Conservation (phyloP, 2,888 invertebrate genomes). For the Hedychridium roseum region DNA sequence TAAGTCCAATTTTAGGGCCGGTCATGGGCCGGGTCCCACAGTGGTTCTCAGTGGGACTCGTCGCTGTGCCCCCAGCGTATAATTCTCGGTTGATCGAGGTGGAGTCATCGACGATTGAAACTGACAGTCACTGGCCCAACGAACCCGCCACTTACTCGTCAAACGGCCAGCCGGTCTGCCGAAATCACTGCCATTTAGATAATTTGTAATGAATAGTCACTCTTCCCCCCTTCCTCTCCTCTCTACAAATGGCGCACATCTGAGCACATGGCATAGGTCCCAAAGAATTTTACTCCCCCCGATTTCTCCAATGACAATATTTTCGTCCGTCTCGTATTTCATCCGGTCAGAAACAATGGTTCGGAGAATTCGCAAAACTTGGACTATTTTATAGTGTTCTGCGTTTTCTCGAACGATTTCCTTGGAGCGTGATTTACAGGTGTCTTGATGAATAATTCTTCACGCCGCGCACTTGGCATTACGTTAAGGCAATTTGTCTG, state of each 20-base stretch:
- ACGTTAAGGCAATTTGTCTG: too few relatives aligned
- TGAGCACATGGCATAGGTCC: too few relatives aligned
- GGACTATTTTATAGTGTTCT: too few relatives aligned
- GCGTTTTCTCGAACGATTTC: too few relatives aligned
- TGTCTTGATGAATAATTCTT: too few relatives aligned
- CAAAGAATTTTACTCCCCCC: background rate
- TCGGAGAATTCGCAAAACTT: too few relatives aligned
- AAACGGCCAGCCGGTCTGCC: constrained; percentile 61
- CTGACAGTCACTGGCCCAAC: constrained; percentile 52
- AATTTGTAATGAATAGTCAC: constrained; percentile 70
- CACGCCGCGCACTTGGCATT: too few relatives aligned
- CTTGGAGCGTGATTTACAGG: too few relatives aligned
- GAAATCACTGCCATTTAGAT: constrained; percentile 70
- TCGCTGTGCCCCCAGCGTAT: background rate
- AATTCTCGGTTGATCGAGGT: background rate
- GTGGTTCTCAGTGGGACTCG: constrained; percentile 49
- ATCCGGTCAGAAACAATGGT: too few relatives aligned
- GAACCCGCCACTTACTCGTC: constrained; percentile 64
- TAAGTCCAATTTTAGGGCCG: constrained; percentile 64
- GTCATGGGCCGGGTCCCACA: constrained; percentile 57
- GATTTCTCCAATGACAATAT: constrained; percentile 25
- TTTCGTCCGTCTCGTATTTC: constrained; percentile 26
- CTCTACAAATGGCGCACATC: too few relatives aligned
- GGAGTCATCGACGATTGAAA: constrained; percentile 1
- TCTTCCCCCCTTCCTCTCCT: constrained; percentile 17